Evolutionary conservation across 2,888 invertebrate genomes (phyloP), one percentile per base, ranked within the genome.

Genomic region (Cosmia pyralina): DNA sequence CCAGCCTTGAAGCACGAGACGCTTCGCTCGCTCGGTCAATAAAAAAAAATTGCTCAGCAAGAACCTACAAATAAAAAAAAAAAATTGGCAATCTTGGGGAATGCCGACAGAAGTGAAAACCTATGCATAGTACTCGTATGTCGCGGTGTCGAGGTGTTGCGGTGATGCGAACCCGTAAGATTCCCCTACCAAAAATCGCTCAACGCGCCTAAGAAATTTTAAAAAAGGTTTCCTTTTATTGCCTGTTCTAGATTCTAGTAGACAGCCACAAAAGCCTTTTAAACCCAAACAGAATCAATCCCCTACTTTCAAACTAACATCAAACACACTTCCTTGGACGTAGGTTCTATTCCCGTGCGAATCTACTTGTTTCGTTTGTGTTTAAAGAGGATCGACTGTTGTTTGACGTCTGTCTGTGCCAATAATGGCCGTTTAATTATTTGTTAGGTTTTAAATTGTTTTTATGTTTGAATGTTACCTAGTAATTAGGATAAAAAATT

Each of bases 391-490:
- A 91, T 91, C 89, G 87, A 83, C 85, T 85, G 75, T 78, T 95
- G 93, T 94, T 94, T 94, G 92, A 85, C 88, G 89, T 91, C 92
- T 91, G 94, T 94, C 94, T 94, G 93, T 85, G 91, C 90, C 92
- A 93, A 94, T 94, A 93, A 88, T 85, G 88, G 87, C 86, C 84
- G 79, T 81, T 86, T 85, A 81, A 87, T 88, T 85, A 85, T 85
- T 75, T 85, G 72, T 77, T 84, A 68, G 69, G 72, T 50, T 70
- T 77, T 76, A 38, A 63, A 66, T 72, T 65, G 70, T 62, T 75
- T 77, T 73, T 34, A 48, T 48, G 41, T 34, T 66, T 46, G 3
- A 6, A 19, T 52, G 11, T 50, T 34, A 34, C n/a, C 38, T 69
- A 41, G 19, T 19, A 48, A 19, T 50, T n/a, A 28, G 13, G 19